Base-by-base conservation (phyloP, 2,888 invertebrate genomes). In the Hedychridium roseum region DNA sequence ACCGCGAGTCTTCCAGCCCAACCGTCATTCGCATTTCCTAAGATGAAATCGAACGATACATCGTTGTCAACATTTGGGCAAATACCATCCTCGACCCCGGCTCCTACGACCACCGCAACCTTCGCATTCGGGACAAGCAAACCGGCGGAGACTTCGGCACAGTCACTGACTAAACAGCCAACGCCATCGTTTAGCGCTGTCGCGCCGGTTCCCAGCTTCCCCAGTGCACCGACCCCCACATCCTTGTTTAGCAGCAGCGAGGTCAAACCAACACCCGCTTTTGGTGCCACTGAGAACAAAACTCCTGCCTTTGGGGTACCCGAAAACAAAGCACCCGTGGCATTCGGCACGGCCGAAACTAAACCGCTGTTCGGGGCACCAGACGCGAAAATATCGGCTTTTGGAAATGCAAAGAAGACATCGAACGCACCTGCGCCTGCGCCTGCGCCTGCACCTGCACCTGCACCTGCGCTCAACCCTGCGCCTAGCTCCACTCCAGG, bases 1-100 rank as follows among this genome's bases (percentile, higher is more conserved):
- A 35, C 52, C 27, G 43, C 53, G 27, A 36, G 64, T 64, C 61
- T 64, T 64, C 64, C 63, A 45, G 38, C 49, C 49, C 58, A 64
- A 64, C 27, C 58, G 49, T 50, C 55, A 40, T 64, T 64, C 31
- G 36, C 48, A 32, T 64, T 64, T 34, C 14, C 49, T 27, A 44
- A 63, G 34, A 16, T 49, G 38, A 65, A 55, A 40, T 43, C 50
- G 56, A 17, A 17, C 50, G 20, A n/a, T n/a, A n/a, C 57, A n/a
- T 9, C 54, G 2, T 11, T 50, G 34, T 39, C 54, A 7, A 36
- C 44, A 12, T 68, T 64, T 12, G 53, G 56, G 17, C 50, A 61
- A 11, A 11, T 35, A 21, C n/a, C 42, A 28, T 11, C 54, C 7
- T 17, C 61, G 9, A 34, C 49, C 20, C 14, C 46, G 12, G 9